A percentile compares a stretch with the other conserved stretches of the same genome.
phyloP scores from a whole-genome alignment of 2,113 vertebrate genomes.

The Amazona vittata region DNA sequence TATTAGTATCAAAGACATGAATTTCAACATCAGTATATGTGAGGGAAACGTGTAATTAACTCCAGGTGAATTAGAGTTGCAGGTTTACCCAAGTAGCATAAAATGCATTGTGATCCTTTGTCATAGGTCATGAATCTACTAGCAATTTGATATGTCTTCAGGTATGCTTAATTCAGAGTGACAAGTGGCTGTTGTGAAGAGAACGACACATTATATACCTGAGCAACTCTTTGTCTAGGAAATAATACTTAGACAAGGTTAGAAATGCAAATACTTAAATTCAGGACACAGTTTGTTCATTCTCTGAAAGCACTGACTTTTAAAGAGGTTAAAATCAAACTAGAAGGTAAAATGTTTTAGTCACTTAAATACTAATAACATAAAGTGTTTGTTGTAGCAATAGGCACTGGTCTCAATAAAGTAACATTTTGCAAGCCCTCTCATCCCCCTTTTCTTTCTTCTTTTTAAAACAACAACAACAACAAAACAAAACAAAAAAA shows the following conservation, averaged over 20 bases:
- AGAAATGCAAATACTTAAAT: background rate
- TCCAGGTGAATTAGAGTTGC: background rate
- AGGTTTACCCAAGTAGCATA: slow-evolving; percentile 1
- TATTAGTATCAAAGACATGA: background rate
- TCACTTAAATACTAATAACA: background rate
- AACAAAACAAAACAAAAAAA: background rate
- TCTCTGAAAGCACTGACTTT: background rate
- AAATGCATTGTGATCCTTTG: background rate
- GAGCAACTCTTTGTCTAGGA: background rate
- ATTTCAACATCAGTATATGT: background rate
- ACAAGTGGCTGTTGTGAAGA: background rate
- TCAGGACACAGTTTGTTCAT: background rate
- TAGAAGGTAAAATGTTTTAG: background rate
- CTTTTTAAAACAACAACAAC: background rate
- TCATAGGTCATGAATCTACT: background rate
- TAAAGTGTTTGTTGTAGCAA: background rate
- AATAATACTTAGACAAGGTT: background rate
- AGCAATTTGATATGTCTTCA: background rate
- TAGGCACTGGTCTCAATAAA: background rate
- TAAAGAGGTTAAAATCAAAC: background rate
- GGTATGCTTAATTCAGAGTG: background rate
- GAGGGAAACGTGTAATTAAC: slow-evolving; percentile 14
- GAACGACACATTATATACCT: background rate
- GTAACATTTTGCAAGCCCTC: background rate
- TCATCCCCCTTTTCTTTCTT: too few relatives aligned